Evolutionary conservation across 2,113 vertebrate genomes (phyloP).

Genomic region (Thalassarche chlororhynchos): DNA sequence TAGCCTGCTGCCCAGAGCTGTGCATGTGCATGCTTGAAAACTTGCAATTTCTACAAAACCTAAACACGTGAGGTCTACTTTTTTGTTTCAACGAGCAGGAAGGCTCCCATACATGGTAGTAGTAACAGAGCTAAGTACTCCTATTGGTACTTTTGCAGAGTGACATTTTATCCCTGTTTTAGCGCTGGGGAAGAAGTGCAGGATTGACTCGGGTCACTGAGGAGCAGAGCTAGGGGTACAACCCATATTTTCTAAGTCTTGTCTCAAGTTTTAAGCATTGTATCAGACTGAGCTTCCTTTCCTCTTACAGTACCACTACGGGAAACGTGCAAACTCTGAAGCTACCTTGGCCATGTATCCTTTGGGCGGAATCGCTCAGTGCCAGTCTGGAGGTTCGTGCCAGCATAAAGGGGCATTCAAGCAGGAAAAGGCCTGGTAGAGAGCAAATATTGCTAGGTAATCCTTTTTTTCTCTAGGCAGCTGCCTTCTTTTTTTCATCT

Average conservation of each 20-base stretch:
- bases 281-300: background rate
- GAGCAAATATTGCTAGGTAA: background rate
- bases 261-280: too few species aligned
- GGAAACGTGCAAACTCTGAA: rapidly evolving
- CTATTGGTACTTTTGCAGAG: background rate
- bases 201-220: background rate
- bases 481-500: background rate
- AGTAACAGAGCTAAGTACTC: background rate
- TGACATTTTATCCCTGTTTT: background rate
- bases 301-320: background rate
- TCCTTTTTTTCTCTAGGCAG: background rate
- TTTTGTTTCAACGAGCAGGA: background rate
- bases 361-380: too few species aligned
- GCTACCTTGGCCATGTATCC: background rate
- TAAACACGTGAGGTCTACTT: rapidly evolving
- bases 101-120: rapidly evolving
- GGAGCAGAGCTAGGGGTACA: background rate
- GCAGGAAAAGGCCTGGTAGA: background rate
- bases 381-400: rapidly evolving
- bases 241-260: background rate
- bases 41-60: background rate
- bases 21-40: background rate
- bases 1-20: background rate
- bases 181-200: background rate
- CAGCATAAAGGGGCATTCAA: background rate